Percentiles rank a stretch among this genome's conserved stretches.
phyloP scores from a whole-genome alignment of 2,888 invertebrate species.

The Sympetrum striolatum region DNA sequence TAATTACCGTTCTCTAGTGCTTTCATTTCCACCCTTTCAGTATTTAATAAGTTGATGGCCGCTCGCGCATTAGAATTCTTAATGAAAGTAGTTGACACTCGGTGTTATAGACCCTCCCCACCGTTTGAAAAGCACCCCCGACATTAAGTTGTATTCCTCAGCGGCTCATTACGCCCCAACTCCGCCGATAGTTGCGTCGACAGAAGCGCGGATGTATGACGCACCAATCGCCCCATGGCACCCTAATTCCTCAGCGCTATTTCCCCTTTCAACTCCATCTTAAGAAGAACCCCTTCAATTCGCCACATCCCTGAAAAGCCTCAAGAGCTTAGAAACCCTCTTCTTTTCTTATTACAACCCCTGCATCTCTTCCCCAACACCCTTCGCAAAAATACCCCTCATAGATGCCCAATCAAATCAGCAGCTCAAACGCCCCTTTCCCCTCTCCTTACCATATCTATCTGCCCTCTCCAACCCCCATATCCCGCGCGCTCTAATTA shows the following conservation, averaged over 20 bases:
- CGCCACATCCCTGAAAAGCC: conserved; percentile 4
- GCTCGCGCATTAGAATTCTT: no score
- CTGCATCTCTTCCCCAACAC: not conserved
- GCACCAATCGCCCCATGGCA: not conserved
- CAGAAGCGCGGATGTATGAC: not conserved
- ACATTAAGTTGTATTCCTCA: no score
- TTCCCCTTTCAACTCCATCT: not conserved
- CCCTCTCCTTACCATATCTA: not conserved
- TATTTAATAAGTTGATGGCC: no score
- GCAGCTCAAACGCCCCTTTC: not conserved
- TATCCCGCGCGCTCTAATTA: not conserved
- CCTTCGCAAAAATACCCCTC: no score
- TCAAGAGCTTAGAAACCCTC: not conserved
- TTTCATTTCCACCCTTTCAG: no score
- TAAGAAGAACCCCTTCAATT: conserved; percentile 24
- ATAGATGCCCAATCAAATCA: not conserved
- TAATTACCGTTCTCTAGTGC: no score
- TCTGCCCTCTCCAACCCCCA: not conserved
- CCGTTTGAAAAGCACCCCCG: no score
- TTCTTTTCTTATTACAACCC: not conserved
- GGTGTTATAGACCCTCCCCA: no score
- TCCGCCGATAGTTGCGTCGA: no score
- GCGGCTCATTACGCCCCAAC: no score
- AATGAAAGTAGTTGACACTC: not conserved
- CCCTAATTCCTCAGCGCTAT: not conserved